A percentile compares a stretch with the other conserved stretches of the same genome.
These are phyloP conservation scores for Grapholita molesta DNA, from an alignment of 1,140 invertebrate species.

Conservation along the genomic window DNA sequence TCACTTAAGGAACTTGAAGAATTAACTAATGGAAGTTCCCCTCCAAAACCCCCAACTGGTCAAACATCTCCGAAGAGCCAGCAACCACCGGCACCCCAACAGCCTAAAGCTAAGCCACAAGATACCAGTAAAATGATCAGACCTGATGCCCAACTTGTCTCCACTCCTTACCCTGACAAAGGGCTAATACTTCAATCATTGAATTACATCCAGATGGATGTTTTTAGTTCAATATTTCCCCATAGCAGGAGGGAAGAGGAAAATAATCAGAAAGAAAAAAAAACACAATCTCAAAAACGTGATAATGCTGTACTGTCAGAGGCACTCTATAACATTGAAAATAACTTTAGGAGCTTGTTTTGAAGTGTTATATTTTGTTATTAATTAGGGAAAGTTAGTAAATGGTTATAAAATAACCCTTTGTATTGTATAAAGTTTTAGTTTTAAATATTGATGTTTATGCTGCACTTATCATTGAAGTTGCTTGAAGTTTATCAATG, in stretches of 20 bases:
- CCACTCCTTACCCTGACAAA: slow-evolving; percentile 61
- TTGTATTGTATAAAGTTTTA: not conserved
- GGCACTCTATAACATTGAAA: slow-evolving; percentile 60
- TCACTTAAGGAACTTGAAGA: not conserved
- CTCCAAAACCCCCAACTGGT: not conserved
- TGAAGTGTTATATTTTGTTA: slow-evolving; percentile 24
- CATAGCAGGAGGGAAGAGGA: slow-evolving; percentile 31
- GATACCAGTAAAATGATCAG: slow-evolving; percentile 35
- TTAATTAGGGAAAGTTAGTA: not conserved
- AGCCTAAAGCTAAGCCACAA: slow-evolving; percentile 30
- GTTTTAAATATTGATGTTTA: not conserved
- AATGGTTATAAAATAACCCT: not conserved
- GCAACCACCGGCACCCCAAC: slow-evolving; percentile 23
- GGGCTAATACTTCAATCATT: slow-evolving; percentile 65
- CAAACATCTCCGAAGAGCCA: slow-evolving; percentile 15
- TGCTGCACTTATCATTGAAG: not conserved
- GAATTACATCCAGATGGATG: slow-evolving; percentile 74
- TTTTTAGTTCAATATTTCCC: slow-evolving; percentile 59
- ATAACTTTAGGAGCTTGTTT: slow-evolving; percentile 71
- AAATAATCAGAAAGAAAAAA: slow-evolving; percentile 27
- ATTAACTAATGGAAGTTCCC: not conserved
- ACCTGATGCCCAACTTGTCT: slow-evolving; percentile 21
- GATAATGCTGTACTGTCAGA: slow-evolving; percentile 55
- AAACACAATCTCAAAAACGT: slow-evolving; percentile 34
- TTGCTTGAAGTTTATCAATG: not conserved